Base-by-base conservation (phyloP, 2,797 vertebrate species). In the Crocodylus rhombifer region DNA sequence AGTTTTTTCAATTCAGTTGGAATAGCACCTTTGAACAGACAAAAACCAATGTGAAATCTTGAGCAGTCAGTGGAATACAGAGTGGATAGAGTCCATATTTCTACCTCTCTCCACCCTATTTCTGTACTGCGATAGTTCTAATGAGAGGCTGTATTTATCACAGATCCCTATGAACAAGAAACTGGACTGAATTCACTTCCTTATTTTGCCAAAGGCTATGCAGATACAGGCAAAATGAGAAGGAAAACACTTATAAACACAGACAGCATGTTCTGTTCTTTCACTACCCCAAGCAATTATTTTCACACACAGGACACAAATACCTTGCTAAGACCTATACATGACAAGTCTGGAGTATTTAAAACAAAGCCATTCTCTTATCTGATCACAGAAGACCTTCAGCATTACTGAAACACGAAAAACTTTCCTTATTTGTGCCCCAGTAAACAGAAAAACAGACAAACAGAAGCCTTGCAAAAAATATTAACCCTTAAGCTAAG, bases 161-260 rank as follows among this genome's bases (percentile, higher is more conserved):
- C 3, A 17, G 17, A 26, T 2, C 28, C 0, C 2, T 74, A n/a
- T 14, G 25, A 25, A 21, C 20, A 16, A 89, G 64, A 69, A 4
- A 17, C 61, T 33, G 30, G 42, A 67, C 16, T 10, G 20, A 87
- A 6, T 8, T 28, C 55, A 12, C 25, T 62, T 3, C 3, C 60
- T 3, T 28, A 15, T 79, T 86, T 93, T 30, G 55, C 7, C 28
- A 63, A 57, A 78, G 4, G 5, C 2, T 8, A 51, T 3, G 2
- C 75, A 79, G 69, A 23, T 11, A 36, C 18, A 74, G 16, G 5
- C 30, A 13, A 30, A 69, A 4, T 1, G 2, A 60, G 23, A 56
- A 61, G 28, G 65, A 58, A 58, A 23, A n/a, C 2, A 51, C 2
- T 5, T 20, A 3, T 28, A 3, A 1, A 33, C 0, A 0, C 23